phyloP scores from a whole-genome alignment of 2,888 invertebrate genomes.

The Molorchus minor region DNA sequence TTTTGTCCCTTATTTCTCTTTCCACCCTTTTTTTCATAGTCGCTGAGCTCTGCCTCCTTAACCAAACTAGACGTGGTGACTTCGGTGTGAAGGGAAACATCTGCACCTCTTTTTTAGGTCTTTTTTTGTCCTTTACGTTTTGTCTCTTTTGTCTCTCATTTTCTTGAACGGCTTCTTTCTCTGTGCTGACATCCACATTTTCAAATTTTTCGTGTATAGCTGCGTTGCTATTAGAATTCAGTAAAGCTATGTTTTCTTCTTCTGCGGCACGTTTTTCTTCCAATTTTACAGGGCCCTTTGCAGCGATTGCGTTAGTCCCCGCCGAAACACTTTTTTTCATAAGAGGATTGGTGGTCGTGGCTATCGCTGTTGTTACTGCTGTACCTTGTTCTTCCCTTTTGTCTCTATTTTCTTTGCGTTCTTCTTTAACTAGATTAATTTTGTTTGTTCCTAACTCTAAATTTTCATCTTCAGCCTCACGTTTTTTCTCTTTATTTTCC shows the following conservation, averaged over 20 bases:
- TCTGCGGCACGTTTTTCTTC: constrained; percentile 7
- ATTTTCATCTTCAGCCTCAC: constrained; percentile 46
- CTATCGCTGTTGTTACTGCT: neutral
- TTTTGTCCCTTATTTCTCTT: constrained; percentile 47
- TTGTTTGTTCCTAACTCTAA: constrained; percentile 45
- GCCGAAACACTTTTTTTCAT: neutral
- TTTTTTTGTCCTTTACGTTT: neutral
- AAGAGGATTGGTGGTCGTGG: neutral
- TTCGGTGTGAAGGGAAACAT: neutral
- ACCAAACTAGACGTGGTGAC: neutral
- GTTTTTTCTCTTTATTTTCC: constrained; percentile 40
- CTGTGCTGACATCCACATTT: constrained; percentile 28
- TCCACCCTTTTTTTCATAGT: constrained; percentile 48
- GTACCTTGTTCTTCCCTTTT: constrained; percentile 18
- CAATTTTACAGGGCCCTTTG: neutral
- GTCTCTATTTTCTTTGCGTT: constrained; percentile 20
- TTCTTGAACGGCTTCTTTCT: neutral
- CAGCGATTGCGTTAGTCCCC: neutral
- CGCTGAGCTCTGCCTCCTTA: constrained; percentile 9
- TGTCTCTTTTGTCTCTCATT: constrained; percentile 15
- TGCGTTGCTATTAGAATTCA: neutral
- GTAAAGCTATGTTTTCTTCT: constrained; percentile 7
- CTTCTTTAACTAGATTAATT: constrained; percentile 42
- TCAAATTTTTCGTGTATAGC: constrained; percentile 11
- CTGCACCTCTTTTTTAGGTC: neutral